phyloP scores from a whole-genome alignment of 2,113 vertebrate genomes.

The Fregetta grallaria region DNA sequence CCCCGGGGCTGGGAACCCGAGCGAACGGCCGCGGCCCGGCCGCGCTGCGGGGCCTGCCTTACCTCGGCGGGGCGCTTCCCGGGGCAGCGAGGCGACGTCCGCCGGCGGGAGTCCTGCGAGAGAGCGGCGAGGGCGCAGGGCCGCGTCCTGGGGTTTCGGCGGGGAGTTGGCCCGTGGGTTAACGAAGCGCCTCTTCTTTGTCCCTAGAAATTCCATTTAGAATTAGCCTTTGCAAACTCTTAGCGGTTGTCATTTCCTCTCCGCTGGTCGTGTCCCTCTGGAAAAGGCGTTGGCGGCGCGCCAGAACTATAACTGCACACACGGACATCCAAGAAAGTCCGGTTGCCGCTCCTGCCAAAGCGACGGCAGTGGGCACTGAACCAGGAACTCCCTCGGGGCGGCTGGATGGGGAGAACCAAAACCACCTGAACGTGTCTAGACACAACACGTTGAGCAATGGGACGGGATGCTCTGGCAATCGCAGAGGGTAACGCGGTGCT shows the following conservation, averaged over 20 bases:
- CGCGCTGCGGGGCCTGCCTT: neutral
- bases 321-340: constrained; percentile 35
- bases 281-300: neutral
- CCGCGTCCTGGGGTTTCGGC: neutral
- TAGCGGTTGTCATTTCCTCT: constrained; percentile 54
- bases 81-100: neutral
- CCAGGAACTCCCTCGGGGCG: constrained; percentile 7
- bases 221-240: constrained; percentile 34
- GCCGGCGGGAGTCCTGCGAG: neutral
- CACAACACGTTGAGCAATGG: constrained; percentile 26
- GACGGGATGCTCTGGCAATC: neutral
- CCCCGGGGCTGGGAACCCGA: neutral
- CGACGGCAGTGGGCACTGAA: neutral
- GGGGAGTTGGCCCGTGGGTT: neutral
- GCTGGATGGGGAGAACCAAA: constrained; percentile 52
- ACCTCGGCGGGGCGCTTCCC: neutral
- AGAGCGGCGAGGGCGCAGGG: neutral
- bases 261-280: constrained; percentile 46
- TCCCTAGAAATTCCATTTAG: constrained; percentile 58
- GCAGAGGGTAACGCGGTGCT: constrained; percentile 10
- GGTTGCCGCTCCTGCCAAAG: constrained; percentile 23
- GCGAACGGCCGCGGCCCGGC: neutral
- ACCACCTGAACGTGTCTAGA: constrained; percentile 55
- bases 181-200: constrained; percentile 18
- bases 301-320: constrained; percentile 14